A percentile compares a stretch with the other conserved stretches of the same genome.
Evolutionary conservation across 1,140 invertebrate genomes (phyloP).

Genomic region (Brachionus angularis): DNA sequence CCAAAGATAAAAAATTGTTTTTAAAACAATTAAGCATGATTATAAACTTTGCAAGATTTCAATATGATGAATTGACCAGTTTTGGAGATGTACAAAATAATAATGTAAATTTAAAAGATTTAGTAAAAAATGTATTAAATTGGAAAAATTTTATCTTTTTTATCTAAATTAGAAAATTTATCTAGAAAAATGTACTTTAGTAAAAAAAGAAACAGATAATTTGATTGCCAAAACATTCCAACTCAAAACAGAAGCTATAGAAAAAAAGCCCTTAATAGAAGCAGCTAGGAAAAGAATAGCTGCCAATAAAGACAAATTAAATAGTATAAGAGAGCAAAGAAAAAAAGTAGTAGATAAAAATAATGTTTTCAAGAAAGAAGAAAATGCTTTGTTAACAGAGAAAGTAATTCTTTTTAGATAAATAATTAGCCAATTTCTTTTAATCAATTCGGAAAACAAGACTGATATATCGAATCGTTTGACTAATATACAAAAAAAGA

Average conservation of each 20-base stretch:
- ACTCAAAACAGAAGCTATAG: background rate
- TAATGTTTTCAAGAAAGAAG: background rate
- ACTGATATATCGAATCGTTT: background rate
- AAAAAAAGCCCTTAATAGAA: slow-evolving; percentile 30
- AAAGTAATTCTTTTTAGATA: slow-evolving; percentile 2
- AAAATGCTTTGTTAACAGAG: background rate
- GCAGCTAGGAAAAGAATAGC: slow-evolving; percentile 18
- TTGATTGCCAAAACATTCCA: background rate
- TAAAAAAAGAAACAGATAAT: slow-evolving; percentile 1
- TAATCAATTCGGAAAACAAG: no score
- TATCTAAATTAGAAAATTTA: slow-evolving; percentile 9
- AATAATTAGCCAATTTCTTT: no score
- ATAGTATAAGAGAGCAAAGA: background rate
- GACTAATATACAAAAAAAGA: slow-evolving; percentile 5
- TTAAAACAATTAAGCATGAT: slow-evolving; percentile 3
- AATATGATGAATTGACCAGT: slow-evolving; percentile 6
- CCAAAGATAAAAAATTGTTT: background rate
- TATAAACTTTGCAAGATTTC: slow-evolving; percentile 24
- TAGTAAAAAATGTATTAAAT: background rate
- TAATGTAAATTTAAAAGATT: background rate
- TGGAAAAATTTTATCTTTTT: background rate
- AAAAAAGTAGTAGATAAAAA: slow-evolving; percentile 6
- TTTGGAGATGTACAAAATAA: background rate
- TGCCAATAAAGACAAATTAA: slow-evolving; percentile 11
- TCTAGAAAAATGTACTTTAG: background rate